phyloP scores from a whole-genome alignment of 2,797 vertebrate species.

The Fistularia commersonii region DNA sequence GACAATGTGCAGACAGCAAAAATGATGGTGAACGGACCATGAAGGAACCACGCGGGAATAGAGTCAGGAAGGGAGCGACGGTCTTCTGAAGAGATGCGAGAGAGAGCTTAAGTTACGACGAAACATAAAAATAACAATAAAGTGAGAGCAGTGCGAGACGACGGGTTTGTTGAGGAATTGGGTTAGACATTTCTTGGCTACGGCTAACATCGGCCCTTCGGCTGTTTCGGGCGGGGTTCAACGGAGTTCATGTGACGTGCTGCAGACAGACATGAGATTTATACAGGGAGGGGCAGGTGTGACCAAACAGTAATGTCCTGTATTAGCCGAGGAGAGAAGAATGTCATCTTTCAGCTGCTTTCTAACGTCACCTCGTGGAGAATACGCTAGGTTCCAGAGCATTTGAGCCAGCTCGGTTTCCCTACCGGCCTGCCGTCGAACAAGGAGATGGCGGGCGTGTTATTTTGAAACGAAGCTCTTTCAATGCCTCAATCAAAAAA shows the following conservation, averaged over 20 bases:
- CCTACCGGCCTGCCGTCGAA: slow-evolving; percentile 10
- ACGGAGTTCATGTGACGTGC: slow-evolving; percentile 39
- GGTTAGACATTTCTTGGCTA: slow-evolving; percentile 8
- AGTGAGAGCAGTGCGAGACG: no score
- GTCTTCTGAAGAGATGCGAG: no score
- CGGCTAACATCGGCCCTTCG: neutral
- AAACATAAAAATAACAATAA: no score
- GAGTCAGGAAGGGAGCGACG: no score
- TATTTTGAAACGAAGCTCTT: neutral
- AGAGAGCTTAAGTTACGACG: no score
- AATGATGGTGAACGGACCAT: no score
- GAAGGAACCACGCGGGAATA: no score
- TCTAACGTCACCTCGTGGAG: slow-evolving; percentile 30
- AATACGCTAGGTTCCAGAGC: slow-evolving; percentile 1
- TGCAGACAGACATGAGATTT: slow-evolving; percentile 43
- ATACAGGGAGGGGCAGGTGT: slow-evolving; percentile 53
- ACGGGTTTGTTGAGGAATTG: neutral
- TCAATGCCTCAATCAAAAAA: slow-evolving; percentile 15
- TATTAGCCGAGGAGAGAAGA: slow-evolving; percentile 48
- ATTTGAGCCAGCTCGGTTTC: slow-evolving; percentile 1
- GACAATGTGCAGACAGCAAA: no score
- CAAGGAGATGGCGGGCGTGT: slow-evolving; percentile 1
- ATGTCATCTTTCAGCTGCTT: slow-evolving; percentile 56
- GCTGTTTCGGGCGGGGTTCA: slow-evolving; percentile 27
- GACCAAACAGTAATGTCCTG: slow-evolving; percentile 54